A percentile compares a stretch with the other conserved stretches of the same genome.
phyloP scores from a whole-genome alignment of 2,797 vertebrate species.

The Eospalax fontanierii region DNA sequence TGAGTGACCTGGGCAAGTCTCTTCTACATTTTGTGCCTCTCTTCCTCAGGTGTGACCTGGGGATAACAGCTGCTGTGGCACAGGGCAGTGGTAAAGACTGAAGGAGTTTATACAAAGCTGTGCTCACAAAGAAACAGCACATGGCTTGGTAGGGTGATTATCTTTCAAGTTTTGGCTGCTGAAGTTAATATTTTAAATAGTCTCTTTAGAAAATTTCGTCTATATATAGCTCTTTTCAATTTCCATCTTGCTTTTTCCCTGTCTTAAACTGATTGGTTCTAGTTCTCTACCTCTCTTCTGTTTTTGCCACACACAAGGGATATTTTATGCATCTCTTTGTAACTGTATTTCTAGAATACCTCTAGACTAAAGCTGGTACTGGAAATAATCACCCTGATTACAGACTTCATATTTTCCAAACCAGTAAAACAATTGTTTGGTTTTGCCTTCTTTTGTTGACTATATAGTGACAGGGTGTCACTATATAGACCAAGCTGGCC shows the following conservation, averaged over 20 bases:
- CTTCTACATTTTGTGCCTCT: neutral
- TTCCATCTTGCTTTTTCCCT: neutral
- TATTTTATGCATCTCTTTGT: neutral
- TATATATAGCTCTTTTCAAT: neutral
- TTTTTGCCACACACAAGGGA: neutral
- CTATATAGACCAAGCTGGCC: neutral
- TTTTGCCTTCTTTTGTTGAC: neutral
- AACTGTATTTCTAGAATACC: neutral
- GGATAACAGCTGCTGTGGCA: neutral
- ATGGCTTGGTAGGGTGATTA: neutral
- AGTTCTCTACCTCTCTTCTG: neutral
- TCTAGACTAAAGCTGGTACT: neutral
- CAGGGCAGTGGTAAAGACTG: neutral
- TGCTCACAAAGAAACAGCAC: neutral
- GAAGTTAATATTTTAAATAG: constrained; percentile 17
- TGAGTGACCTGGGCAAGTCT: neutral
- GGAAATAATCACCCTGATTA: neutral
- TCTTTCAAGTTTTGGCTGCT: neutral
- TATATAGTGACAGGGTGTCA: neutral
- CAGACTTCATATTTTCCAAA: neutral
- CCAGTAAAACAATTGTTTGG: neutral
- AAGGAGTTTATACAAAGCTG: neutral
- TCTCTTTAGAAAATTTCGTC: neutral
- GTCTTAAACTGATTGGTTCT: neutral
- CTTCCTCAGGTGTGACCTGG: neutral